Base-by-base conservation (phyloP, 2,888 invertebrate genomes). In the Dicranocentrus wangi region DNA sequence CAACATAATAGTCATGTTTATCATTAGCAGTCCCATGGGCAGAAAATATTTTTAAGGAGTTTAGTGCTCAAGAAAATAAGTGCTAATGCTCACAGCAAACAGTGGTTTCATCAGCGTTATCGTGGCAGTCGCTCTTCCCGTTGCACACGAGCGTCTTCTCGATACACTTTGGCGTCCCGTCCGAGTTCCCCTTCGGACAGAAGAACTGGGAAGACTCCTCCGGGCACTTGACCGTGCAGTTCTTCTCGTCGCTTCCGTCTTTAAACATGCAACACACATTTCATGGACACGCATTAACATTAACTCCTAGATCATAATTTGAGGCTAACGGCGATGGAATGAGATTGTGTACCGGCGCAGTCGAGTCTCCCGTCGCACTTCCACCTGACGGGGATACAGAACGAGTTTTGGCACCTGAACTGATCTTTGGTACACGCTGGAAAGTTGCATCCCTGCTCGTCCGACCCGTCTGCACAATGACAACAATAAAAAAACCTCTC, bases 331-430 rank as follows among this genome's bases (percentile, higher is more conserved):
- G 10, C 32, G 3, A n/a, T n/a, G n/a, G n/a, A n/a, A n/a, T n/a
- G n/a, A n/a, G n/a, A n/a, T n/a, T n/a, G n/a, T 10, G 2, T 69
- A 32, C 79, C 80, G 17, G 71, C 77, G 27, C 82, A 82, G 17
- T 77, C 63, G 58, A 66, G 53, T 3, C 77, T 19, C 15, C 95
- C 95, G 88, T 94, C 94, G 89, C 95, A 95, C 88, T 93, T 94
- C 89, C 94, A 95, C 65, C 93, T 69, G 27, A 92, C 92, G 0
- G 97, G 98, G 87, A 99, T 97, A 89, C 99, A 99, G 13, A 97
- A 91, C 0, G 95, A 94, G 90, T 97, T 97, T 85, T 93, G 93
- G 90, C 98, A 98, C 43, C 96, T 92, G 90, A 97, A 98, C 90
- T 98, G 97, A 1, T 94, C 94, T 86, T 93, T 93, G 88, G 94